Base-by-base conservation (phyloP, 2,888 invertebrate species). In the Pyrocoelia pectoralis region DNA sequence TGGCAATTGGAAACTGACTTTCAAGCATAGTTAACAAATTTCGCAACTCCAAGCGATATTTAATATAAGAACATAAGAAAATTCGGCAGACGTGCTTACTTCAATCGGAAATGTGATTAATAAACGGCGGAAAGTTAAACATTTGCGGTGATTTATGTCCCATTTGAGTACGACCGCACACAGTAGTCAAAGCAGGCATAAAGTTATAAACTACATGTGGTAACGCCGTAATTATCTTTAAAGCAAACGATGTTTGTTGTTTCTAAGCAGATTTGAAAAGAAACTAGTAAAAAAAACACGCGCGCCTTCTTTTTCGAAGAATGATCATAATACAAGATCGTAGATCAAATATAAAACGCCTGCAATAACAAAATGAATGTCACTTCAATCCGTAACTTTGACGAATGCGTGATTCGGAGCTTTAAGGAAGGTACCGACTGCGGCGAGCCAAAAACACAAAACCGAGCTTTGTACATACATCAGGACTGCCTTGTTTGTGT, bases 321-420 rank as follows among this genome's bases (percentile, higher is more conserved):
- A 71, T 66, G 67, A 67, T 68, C 65, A 71, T 69, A 68, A 67
- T 66, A 76, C 73, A 71, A 74, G 70, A 74, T 72, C 72, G 73
- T 78, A 77, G 73, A 78, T 79, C 79, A 79, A 79, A 79, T 77
- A 76, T 75, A 73, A 73, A 74, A 74, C 78, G 80, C 78, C 80
- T 80, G 80, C 74, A 79, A 79, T 75, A 80, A 80, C 78, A 80
- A 74, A 80, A 79, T 78, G 78, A 78, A 76, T 80, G 80, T 79
- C 79, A 78, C 79, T 77, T 78, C 77, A 77, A 78, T 76, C 72
- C 73, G 67, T 65, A 68, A 72, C 70, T 71, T 73, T 77, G 77
- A 77, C 75, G 73, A 72, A 77, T 76, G 75, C 65, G 70, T 68
- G 71, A 71, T 71, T 66, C 68, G 24, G 50, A 51, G 49, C 17